A percentile compares a stretch with the other conserved stretches of the same genome.
Conservation (phyloP, 2,888 invertebrate genomes). For the Heliconius cydno region DNA sequence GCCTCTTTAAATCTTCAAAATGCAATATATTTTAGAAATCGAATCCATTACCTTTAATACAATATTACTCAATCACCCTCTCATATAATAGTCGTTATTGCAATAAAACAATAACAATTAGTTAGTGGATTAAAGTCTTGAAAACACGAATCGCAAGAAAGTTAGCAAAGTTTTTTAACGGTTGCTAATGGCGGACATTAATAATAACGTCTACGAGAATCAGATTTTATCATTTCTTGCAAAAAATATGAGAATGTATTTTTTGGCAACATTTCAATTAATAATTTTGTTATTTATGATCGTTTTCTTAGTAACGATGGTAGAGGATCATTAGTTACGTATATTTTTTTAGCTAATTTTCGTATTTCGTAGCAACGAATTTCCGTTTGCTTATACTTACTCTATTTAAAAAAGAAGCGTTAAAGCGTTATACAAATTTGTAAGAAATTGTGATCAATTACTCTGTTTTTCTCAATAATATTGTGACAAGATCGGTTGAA, state of each 20-base stretch:
- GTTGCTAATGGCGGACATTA: constrained; percentile 22
- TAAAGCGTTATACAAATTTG: background rate
- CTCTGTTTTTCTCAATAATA: background rate
- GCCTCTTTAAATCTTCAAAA: too few relatives aligned
- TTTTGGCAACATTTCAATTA: constrained; percentile 16
- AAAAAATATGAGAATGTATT: constrained; percentile 11
- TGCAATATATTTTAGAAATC: too few relatives aligned
- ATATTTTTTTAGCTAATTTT: background rate
- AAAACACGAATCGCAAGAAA: constrained; percentile 9
- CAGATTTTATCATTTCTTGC: constrained; percentile 13
- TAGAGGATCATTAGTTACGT: constrained; percentile 8
- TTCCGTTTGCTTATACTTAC: background rate
- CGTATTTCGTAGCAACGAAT: background rate
- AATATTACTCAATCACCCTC: too few relatives aligned
- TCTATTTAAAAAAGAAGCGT: background rate
- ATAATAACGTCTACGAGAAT: constrained; percentile 8
- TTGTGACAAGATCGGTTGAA: background rate
- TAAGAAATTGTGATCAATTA: background rate
- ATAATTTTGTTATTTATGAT: constrained; percentile 12
- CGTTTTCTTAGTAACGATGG: constrained; percentile 1
- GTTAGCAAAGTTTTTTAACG: constrained; percentile 21
- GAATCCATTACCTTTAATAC: too few relatives aligned
- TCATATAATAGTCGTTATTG: background rate
- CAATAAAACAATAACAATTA: constrained; percentile 5
- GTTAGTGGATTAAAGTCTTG: background rate